Evolutionary conservation across 2,888 invertebrate genomes (phyloP).

Genomic region (Pyrrhopygopsis socrates): DNA sequence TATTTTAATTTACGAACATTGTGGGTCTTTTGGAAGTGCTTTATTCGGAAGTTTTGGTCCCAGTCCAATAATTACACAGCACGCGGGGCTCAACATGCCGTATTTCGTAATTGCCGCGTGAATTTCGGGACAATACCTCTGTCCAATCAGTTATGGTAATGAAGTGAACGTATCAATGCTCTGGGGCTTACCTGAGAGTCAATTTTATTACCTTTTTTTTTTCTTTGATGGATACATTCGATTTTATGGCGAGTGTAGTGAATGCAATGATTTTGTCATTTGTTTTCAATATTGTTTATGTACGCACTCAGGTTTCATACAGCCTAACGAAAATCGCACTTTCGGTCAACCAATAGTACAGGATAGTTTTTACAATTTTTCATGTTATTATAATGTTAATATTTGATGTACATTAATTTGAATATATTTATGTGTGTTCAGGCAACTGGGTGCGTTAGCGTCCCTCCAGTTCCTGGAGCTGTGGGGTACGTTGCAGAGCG

Average conservation of each 20-base stretch:
- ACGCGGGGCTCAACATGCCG: slow-evolving; percentile 77
- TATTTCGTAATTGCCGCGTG: slow-evolving; percentile 87
- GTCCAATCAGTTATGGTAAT: slow-evolving; percentile 94
- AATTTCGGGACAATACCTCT: slow-evolving; percentile 88
- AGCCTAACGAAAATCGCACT: too few relatives aligned
- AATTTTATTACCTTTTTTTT: slow-evolving; percentile 43
- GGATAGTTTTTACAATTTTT: too few relatives aligned
- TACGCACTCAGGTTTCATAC: too few relatives aligned
- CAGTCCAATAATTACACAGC: slow-evolving; percentile 89
- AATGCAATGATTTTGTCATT: too few relatives aligned
- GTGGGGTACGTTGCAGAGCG: slow-evolving; percentile 97
- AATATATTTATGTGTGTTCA: background rate
- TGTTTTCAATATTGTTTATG: too few relatives aligned
- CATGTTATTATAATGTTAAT: too few relatives aligned
- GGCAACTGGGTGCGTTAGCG: slow-evolving; percentile 94
- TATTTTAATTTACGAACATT: slow-evolving; percentile 89
- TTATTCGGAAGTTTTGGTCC: slow-evolving; percentile 90
- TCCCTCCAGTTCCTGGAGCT: slow-evolving; percentile 98
- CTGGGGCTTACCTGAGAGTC: slow-evolving; percentile 57
- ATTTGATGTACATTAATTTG: too few relatives aligned
- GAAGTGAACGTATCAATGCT: slow-evolving; percentile 90
- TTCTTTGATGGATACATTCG: slow-evolving; percentile 44
- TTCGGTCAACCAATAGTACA: too few relatives aligned
- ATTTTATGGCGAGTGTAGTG: slow-evolving; percentile 30
- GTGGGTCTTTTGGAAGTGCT: slow-evolving; percentile 82